phyloP scores from a whole-genome alignment of 2,888 invertebrate species.

The Silvanus unidentatus region DNA sequence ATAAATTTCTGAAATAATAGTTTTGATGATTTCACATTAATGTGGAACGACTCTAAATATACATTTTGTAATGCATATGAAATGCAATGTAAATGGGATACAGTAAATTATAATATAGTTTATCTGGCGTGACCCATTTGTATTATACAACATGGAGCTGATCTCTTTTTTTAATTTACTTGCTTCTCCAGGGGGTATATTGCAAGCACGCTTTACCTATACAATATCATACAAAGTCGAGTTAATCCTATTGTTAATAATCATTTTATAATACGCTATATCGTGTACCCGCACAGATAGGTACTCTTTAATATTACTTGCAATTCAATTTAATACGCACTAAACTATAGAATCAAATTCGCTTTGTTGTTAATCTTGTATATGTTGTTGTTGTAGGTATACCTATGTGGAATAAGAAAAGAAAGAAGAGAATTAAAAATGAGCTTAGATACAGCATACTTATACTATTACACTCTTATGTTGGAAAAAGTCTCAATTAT shows the following conservation, averaged over 20 bases:
- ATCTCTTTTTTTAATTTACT: slow-evolving; percentile 12
- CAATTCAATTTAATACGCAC: slow-evolving; percentile 1
- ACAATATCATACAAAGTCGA: slow-evolving; percentile 6
- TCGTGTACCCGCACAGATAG: neutral
- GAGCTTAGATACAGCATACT: too few relatives aligned
- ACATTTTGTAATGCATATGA: slow-evolving; percentile 19
- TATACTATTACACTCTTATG: too few relatives aligned
- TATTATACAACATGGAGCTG: slow-evolving; percentile 11
- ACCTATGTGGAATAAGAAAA: too few relatives aligned
- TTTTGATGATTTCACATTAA: too few relatives aligned
- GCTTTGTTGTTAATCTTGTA: too few relatives aligned
- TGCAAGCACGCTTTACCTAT: slow-evolving; percentile 8
- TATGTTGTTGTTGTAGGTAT: too few relatives aligned
- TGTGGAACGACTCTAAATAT: neutral
- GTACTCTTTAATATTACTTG: slow-evolving; percentile 5
- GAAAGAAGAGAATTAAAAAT: neutral
- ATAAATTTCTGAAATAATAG: too few relatives aligned
- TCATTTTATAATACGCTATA: slow-evolving; percentile 5
- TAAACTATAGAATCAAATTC: too few relatives aligned
- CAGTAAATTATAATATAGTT: slow-evolving; percentile 9
- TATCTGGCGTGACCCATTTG: slow-evolving; percentile 11
- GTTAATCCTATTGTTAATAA: slow-evolving; percentile 11
- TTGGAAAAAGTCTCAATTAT: too few relatives aligned
- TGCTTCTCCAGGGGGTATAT: slow-evolving; percentile 11
- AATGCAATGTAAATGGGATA: slow-evolving; percentile 7